Percentiles rank a stretch among this genome's conserved stretches.
phyloP scores from a whole-genome alignment of 1,140 invertebrate genomes.

The Mya arenaria region DNA sequence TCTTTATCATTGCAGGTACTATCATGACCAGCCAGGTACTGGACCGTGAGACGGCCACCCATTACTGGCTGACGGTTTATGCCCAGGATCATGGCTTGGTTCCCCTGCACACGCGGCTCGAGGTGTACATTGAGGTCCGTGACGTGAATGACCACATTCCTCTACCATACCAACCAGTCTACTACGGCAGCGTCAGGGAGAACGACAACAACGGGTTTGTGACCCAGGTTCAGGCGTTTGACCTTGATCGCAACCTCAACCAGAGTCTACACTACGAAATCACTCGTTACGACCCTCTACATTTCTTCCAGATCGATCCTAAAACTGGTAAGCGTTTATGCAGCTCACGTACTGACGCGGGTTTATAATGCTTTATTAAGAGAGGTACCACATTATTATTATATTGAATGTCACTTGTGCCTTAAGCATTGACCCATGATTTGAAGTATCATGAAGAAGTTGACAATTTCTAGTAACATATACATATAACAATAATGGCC shows the following conservation, averaged over 20 bases:
- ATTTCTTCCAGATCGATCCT: slow-evolving; percentile 93
- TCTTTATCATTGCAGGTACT: no score
- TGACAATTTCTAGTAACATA: no score
- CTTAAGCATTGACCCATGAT: no score
- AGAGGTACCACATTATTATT: no score
- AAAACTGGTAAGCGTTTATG: slow-evolving; percentile 90
- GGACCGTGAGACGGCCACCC: slow-evolving; percentile 92
- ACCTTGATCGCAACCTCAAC: slow-evolving; percentile 88
- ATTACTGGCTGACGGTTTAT: slow-evolving; percentile 97
- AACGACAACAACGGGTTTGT: slow-evolving; percentile 88
- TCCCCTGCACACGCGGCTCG: slow-evolving; percentile 86
- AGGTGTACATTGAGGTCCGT: slow-evolving; percentile 92
- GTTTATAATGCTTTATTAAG: neutral
- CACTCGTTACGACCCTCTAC: slow-evolving; percentile 93
- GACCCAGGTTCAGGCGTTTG: slow-evolving; percentile 89
- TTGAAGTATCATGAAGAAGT: no score
- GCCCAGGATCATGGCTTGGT: slow-evolving; percentile 95
- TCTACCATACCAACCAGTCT: slow-evolving; percentile 91
- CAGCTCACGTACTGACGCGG: no score
- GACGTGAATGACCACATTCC: slow-evolving; percentile 98
- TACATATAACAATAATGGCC: no score
- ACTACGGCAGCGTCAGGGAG: slow-evolving; percentile 91
- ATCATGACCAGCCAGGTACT: slow-evolving; percentile 91
- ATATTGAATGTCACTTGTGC: no score
- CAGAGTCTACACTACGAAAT: slow-evolving; percentile 90